Percentiles rank a stretch among this genome's conserved stretches.
These are phyloP conservation scores for Xiphorhynchus elegans DNA, from an alignment of 2,113 vertebrate species.

Conservation along the genomic window DNA sequence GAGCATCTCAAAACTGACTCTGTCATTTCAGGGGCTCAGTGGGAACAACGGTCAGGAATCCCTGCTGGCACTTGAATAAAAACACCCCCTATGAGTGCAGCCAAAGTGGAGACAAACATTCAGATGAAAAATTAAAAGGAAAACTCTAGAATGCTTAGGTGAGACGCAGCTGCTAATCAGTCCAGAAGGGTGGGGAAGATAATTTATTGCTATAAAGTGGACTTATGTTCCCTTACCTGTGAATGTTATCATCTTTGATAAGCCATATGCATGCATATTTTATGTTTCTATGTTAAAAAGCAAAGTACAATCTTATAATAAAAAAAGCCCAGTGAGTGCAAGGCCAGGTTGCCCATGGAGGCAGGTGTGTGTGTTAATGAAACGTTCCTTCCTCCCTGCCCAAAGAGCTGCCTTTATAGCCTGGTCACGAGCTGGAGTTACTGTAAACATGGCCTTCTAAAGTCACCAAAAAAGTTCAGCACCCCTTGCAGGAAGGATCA, in stretches of 20 bases:
- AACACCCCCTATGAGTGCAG: not conserved
- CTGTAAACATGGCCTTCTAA: slow-evolving; percentile 74
- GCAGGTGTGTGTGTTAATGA: not conserved
- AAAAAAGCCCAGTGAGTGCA: slow-evolving; percentile 11
- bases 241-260: slow-evolving; percentile 79
- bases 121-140: slow-evolving; percentile 47
- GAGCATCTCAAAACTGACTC: not conserved
- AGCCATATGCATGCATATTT: slow-evolving; percentile 55
- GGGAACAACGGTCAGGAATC: not conserved
- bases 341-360: not conserved
- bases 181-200: slow-evolving; percentile 74
- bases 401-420: slow-evolving; percentile 33
- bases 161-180: slow-evolving; percentile 42
- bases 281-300: slow-evolving; percentile 59
- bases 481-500: slow-evolving; percentile 66
- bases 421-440: slow-evolving; percentile 64
- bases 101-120: slow-evolving; percentile 43
- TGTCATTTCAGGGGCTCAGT: not conserved
- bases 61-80: not conserved
- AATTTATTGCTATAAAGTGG: slow-evolving; percentile 78
- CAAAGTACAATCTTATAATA: slow-evolving; percentile 50
- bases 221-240: slow-evolving; percentile 71
- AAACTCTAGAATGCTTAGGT: slow-evolving; percentile 30
- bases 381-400: slow-evolving; percentile 9
- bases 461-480: slow-evolving; percentile 73